Percentiles rank a stretch among this genome's conserved stretches.
These are phyloP conservation scores for Mythimna ferrago DNA, from an alignment of 2,888 invertebrate species.

Conservation along the genomic window DNA sequence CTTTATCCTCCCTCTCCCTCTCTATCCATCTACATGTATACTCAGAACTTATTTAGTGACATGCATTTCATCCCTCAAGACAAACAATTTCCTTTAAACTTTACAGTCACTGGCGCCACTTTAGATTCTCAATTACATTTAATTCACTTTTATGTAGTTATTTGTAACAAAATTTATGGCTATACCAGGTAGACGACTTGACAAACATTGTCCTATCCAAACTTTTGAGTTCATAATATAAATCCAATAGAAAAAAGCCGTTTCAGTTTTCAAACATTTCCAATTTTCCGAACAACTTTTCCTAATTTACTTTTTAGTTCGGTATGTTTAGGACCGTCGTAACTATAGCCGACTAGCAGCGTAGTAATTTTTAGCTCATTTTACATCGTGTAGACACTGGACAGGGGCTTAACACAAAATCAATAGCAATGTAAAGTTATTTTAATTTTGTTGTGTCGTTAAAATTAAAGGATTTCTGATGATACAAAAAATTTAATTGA, in stretches of 20 bases:
- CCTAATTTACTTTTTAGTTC: neutral
- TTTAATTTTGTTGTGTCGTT: no score
- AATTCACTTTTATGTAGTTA: no score
- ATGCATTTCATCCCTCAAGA: no score
- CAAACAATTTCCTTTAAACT: no score
- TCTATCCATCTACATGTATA: no score
- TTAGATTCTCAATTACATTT: no score
- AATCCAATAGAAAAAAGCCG: neutral
- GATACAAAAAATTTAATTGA: no score
- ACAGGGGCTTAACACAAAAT: neutral
- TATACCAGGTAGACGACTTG: no score
- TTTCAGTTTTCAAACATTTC: neutral
- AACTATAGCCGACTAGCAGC: neutral
- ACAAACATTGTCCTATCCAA: neutral
- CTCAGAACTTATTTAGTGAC: no score
- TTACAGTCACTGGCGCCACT: no score
- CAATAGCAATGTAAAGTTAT: neutral
- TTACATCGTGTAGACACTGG: neutral
- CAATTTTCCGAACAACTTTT: conserved; percentile 2
- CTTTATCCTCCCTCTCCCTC: no score
- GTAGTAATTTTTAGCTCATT: neutral
- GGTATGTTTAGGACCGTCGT: neutral
- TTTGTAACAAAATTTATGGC: no score
- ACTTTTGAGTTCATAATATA: neutral
- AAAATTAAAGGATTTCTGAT: neutral